Base-by-base conservation (phyloP, 2,888 invertebrate genomes). In the Kryphioiulus occultus region DNA sequence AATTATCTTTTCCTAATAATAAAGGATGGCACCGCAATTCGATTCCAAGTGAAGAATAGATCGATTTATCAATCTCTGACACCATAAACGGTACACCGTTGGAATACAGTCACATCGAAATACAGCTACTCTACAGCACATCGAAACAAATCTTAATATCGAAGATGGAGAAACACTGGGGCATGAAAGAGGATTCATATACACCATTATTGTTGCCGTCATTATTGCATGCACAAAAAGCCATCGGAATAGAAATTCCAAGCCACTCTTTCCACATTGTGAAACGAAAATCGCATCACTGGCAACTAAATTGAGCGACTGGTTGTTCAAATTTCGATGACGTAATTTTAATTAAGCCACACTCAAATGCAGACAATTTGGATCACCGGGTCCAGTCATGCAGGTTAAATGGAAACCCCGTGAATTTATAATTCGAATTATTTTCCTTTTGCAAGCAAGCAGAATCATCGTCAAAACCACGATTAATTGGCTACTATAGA, bases 181-280 rank as follows among this genome's bases (percentile, higher is more conserved):
- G 26, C 0, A 26, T 26, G 68, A 26, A 68, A 68, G 68, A 68
- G 26, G 68, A 68, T 68, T 68, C 68, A 68, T 68, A 68, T 68
- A 68, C 68, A 26, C 68, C 26, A n/a, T 68, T 68, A 68, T 68
- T 68, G 68, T n/a, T 26, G 68, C n/a, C 68, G 19, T 68, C 68
- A 68, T 68, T 68, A 68, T 68, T 68, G 68, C 68, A 68, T 68
- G 68, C 68, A 68, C 68, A 68, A 68, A 68, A 68, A 68, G 68
- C 68, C 26, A 22, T 26, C 26, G 59, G 59, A 59, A 59, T 59
- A 0, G 5, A n/a, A 59, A n/a, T 59, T 59, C 59, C 59, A 59
- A 59, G 22, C 68, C 68, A 68, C 68, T 68, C n/a, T 68, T 68
- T 68, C 26, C 26, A 68, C 26, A 19, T 7, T 9, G 9, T 26